Conservation (phyloP, 1,140 invertebrate genomes). For the Hypsibius dujardini region DNA sequence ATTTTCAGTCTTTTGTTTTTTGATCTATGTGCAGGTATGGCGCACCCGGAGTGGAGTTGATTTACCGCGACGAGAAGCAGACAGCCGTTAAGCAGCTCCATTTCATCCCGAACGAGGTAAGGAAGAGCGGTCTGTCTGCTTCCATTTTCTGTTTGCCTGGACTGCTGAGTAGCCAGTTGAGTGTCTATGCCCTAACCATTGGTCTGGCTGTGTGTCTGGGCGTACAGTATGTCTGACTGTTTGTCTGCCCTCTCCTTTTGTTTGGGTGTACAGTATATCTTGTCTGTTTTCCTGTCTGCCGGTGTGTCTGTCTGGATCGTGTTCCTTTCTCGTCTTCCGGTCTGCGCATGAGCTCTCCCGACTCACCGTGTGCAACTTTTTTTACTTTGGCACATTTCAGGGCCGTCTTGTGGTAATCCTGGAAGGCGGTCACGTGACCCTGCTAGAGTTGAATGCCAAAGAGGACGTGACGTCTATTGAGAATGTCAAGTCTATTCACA, state of each 20-base stretch:
- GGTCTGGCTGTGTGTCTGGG: not conserved
- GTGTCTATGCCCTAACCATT: not conserved
- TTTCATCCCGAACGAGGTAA: not conserved
- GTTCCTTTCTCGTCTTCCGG: too few relatives aligned
- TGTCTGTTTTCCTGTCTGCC: too few relatives aligned
- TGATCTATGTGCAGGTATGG: not conserved
- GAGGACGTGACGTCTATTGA: not conserved
- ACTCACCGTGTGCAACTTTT: too few relatives aligned
- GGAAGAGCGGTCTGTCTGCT: not conserved
- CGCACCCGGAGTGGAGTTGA: not conserved
- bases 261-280: not conserved
- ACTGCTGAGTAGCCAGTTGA: not conserved
- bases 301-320: too few relatives aligned
- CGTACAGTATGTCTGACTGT: not conserved
- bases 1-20: too few relatives aligned
- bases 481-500: not conserved
- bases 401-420: not conserved
- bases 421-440: not conserved
- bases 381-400: not conserved
- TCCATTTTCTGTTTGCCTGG: not conserved
- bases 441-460: not conserved
- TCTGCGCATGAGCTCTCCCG: too few relatives aligned
- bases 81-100: not conserved
- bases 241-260: not conserved
- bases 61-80: not conserved